These are phyloP conservation scores for Rhea pennata DNA, from an alignment of 2,113 vertebrate genomes.

Conservation along the genomic window DNA sequence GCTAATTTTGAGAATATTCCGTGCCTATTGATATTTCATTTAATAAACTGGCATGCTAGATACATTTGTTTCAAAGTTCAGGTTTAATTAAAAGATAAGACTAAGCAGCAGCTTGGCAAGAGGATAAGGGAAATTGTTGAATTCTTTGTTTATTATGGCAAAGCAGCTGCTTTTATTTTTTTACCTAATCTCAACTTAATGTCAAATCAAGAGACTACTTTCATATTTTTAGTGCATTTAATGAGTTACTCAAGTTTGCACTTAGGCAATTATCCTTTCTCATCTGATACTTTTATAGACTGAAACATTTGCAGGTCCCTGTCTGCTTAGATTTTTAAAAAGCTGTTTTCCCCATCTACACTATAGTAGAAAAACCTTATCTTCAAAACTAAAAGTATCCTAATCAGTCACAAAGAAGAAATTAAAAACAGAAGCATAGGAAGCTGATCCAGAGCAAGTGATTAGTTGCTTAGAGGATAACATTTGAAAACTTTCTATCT, in stretches of 20 bases:
- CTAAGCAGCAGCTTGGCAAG: constrained; percentile 54
- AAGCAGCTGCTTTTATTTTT: constrained; percentile 61
- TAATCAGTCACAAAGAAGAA: background rate
- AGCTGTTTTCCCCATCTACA: background rate
- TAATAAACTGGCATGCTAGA: constrained; percentile 65
- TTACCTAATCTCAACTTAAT: constrained; percentile 64
- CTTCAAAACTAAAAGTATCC: constrained; percentile 10
- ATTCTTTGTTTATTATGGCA: constrained; percentile 62
- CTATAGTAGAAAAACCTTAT: background rate
- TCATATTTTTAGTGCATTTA: constrained; percentile 32
- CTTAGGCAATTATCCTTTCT: constrained; percentile 23
- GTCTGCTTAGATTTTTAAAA: constrained; percentile 3
- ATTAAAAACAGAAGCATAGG: background rate
- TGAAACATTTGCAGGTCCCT: background rate
- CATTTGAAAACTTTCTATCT: background rate
- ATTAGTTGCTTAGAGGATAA: constrained; percentile 14
- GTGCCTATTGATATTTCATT: constrained; percentile 53
- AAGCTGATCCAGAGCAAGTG: background rate
- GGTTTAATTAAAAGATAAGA: constrained; percentile 83
- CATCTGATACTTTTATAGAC: background rate
- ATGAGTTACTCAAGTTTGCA: constrained; percentile 20
- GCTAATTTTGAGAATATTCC: constrained; percentile 34
- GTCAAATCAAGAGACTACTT: constrained; percentile 59
- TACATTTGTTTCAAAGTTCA: constrained; percentile 74
- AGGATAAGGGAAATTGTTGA: constrained; percentile 25